A percentile compares a stretch with the other conserved stretches of the same genome.
These are phyloP conservation scores for Pterocles orientalis DNA, from an alignment of 2,113 vertebrate species.

Conservation along the genomic window DNA sequence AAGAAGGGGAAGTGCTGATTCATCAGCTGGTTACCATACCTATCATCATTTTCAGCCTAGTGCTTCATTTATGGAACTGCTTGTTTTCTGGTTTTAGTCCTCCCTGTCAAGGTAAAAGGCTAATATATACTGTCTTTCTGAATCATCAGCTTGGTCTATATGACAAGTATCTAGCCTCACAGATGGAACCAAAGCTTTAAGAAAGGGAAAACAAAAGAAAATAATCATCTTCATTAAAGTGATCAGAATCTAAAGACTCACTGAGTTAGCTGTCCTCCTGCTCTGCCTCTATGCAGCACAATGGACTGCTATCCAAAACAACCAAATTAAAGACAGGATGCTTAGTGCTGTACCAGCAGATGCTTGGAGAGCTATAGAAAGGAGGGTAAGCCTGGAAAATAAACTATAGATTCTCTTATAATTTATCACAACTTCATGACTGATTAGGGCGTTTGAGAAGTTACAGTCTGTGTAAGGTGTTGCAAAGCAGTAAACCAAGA, in stretches of 20 bases:
- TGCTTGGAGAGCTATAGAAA: not conserved
- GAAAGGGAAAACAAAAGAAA: not conserved
- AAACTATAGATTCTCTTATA: not conserved
- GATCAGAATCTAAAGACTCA: not conserved
- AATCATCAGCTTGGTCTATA: not conserved
- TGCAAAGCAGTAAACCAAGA: not conserved
- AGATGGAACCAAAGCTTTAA: not conserved
- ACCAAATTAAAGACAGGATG: accelerated
- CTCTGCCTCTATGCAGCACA: not conserved
- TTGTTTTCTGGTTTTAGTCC: not conserved
- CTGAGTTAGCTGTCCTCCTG: not conserved
- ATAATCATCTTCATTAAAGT: not conserved
- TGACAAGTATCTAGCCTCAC: not conserved
- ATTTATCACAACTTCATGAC: not conserved
- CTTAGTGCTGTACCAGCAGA: not conserved
- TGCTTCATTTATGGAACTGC: not conserved
- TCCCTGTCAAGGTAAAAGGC: not conserved
- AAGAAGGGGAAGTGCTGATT: not conserved
- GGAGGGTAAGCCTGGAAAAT: not conserved
- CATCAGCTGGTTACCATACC: not conserved
- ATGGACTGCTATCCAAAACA: not conserved
- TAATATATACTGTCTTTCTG: not conserved
- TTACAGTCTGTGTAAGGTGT: not conserved
- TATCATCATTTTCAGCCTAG: not conserved
- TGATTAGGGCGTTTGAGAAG: not conserved